A percentile compares a stretch with the other conserved stretches of the same genome.
phyloP scores from a whole-genome alignment of 2,888 invertebrate genomes.

The Ornithoptera alexandrae region DNA sequence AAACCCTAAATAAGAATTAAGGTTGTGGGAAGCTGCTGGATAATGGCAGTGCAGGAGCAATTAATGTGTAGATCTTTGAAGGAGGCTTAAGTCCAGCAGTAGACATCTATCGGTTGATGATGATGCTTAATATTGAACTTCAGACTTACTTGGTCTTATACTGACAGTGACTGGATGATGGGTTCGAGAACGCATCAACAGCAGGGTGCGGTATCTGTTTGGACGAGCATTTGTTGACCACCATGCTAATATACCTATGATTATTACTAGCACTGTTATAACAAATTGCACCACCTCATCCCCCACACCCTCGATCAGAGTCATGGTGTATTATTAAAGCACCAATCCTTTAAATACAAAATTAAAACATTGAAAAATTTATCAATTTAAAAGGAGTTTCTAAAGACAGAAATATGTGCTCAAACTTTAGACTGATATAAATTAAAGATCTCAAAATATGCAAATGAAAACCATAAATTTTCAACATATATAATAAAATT shows the following conservation, averaged over 20 bases:
- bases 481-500: no score
- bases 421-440: no score
- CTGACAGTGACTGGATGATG: conserved; percentile 65
- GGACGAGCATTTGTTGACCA: conserved; percentile 87
- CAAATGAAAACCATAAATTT: no score
- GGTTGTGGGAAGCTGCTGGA: no score
- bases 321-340: conserved; percentile 73
- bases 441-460: no score
- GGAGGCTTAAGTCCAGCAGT: no score
- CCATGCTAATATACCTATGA: conserved; percentile 85
- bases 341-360: conserved; percentile 23
- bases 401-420: no score
- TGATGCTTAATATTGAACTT: no score
- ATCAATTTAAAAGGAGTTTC: neutral
- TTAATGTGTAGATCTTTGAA: no score
- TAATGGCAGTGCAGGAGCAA: no score
- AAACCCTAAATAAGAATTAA: no score
- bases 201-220: conserved; percentile 84
- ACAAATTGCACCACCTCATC: conserved; percentile 90
- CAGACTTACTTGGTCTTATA: conserved; percentile 59
- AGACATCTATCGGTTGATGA: no score
- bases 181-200: conserved; percentile 78
- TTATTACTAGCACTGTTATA: conserved; percentile 74
- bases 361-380: neutral
- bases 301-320: conserved; percentile 89